Evolutionary conservation across 2,113 vertebrate genomes (phyloP).

Genomic region (Heloderma charlesbogerti): DNA sequence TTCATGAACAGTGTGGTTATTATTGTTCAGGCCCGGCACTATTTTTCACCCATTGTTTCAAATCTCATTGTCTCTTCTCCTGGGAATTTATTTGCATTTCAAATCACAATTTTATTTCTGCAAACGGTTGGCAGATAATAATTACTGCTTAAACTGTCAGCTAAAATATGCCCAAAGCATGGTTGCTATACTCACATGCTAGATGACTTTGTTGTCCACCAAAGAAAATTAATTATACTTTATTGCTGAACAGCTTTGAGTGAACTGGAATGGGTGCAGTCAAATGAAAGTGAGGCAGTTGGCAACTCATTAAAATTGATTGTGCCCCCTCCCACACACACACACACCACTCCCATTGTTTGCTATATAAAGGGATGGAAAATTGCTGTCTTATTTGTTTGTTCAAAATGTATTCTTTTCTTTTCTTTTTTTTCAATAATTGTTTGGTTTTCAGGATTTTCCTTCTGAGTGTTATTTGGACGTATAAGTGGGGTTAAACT

Average conservation of each 20-base stretch:
- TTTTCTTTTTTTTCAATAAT: neutral
- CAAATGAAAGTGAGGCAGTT: conserved; percentile 57
- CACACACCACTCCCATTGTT: conserved; percentile 25
- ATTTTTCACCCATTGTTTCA: conserved; percentile 15
- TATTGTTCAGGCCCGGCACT: conserved; percentile 5
- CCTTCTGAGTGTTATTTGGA: neutral
- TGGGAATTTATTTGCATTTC: conserved; percentile 63
- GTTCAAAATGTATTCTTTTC: neutral
- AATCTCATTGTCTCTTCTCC: conserved; percentile 34
- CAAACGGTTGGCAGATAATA: conserved; percentile 54
- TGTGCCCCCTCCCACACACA: conserved; percentile 29
- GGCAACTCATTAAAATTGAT: conserved; percentile 62
- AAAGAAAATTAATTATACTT: conserved; percentile 65
- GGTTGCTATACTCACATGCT: conserved; percentile 39
- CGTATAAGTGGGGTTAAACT: neutral
- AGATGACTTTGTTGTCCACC: conserved; percentile 50
- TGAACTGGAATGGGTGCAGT: conserved; percentile 44
- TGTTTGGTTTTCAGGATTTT: neutral
- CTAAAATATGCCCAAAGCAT: conserved; percentile 45
- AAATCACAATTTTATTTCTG: conserved; percentile 53
- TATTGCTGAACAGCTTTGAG: conserved; percentile 24
- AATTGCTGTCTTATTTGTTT: conserved; percentile 48
- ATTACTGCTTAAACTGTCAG: conserved; percentile 55
- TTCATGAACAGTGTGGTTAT: neutral
- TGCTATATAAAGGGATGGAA: conserved; percentile 41